Base-by-base conservation (phyloP, 2,797 vertebrate genomes). In the Triplophysa yarkandensis region DNA sequence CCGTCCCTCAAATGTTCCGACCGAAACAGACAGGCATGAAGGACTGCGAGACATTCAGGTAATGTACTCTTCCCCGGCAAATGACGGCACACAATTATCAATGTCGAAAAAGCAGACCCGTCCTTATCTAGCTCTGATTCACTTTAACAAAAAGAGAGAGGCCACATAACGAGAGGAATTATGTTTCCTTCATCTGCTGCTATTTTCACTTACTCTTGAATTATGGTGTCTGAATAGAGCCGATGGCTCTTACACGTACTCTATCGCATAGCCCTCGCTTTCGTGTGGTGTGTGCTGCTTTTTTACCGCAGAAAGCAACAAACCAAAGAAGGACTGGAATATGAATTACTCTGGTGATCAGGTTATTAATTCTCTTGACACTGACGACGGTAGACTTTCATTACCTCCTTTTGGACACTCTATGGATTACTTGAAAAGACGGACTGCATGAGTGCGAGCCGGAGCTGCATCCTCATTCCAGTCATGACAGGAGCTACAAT, bases 41-140 rank as follows among this genome's bases (percentile, higher is more conserved):
- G 83, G 64, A 84, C 81, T 71, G 85, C 84, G 82, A 84, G 84
- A 83, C 80, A 77, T 81, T 81, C 79, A 74, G 76, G 83, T 87
- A 85, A 88, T 86, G 86, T 80, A 82, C 83, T 89, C 82, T 69
- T 80, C 85, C 34, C 17, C 71, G 9, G 77, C 54, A 85, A 86
- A 86, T 77, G 78, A 77, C 63, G 81, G 86, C 84, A 68, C 66
- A 78, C 85, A 85, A 86, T 90, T 88, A 88, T 84, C 27, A 68
- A 76, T 54, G 80, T 76, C 82, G 82, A 81, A 86, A 86, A 83
- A 85, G 79, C 82, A 80, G 78, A 83, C 80, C 81, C 71, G 74
- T 85, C 83, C 82, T 74, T 80, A 77, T 86, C 88, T 85, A 85
- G 86, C 85, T 83, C 84, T 76, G 78, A 74, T 76, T 86, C 84